These are phyloP conservation scores for Physella acuta DNA, from an alignment of 1,140 invertebrate genomes.

Conservation along the genomic window DNA sequence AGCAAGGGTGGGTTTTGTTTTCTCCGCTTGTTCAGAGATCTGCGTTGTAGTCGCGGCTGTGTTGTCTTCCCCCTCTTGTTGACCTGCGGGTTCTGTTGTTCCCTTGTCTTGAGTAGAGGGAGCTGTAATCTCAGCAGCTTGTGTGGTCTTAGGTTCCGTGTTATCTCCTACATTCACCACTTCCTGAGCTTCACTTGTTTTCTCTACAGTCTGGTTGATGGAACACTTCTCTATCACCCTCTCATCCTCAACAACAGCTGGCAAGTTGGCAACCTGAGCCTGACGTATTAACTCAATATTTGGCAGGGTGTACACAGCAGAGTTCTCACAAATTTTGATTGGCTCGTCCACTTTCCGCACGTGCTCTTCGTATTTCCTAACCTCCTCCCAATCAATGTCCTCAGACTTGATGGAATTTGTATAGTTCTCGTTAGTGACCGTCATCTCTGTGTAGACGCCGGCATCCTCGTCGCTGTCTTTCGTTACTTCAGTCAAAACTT, in stretches of 20 bases:
- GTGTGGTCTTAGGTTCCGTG: background rate
- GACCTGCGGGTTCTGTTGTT: background rate
- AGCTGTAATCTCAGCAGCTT: background rate
- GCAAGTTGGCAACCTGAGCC: background rate
- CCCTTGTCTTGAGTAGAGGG: background rate
- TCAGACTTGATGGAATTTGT: constrained; percentile 21
- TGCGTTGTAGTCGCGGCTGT: background rate
- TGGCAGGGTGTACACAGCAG: constrained; percentile 1
- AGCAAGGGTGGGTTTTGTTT: background rate
- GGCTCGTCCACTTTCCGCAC: constrained; percentile 14
- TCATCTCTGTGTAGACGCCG: constrained; percentile 1
- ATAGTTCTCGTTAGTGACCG: constrained; percentile 17
- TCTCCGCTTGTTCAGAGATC: background rate
- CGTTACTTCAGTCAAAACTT: background rate
- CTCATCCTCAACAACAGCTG: background rate
- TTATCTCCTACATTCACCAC: background rate
- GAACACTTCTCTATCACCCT: background rate
- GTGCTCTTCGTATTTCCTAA: constrained; percentile 7
- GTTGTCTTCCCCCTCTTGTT: background rate
- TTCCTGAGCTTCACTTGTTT: background rate
- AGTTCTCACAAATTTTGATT: constrained; percentile 11
- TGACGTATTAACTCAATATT: constrained; percentile 5
- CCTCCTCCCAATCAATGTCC: constrained; percentile 19
- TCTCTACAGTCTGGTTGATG: background rate
- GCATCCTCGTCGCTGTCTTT: background rate